Percentiles rank a stretch among this genome's conserved stretches.
Conservation (phyloP, 2,888 invertebrate genomes). For the Syrista parreyssii region DNA sequence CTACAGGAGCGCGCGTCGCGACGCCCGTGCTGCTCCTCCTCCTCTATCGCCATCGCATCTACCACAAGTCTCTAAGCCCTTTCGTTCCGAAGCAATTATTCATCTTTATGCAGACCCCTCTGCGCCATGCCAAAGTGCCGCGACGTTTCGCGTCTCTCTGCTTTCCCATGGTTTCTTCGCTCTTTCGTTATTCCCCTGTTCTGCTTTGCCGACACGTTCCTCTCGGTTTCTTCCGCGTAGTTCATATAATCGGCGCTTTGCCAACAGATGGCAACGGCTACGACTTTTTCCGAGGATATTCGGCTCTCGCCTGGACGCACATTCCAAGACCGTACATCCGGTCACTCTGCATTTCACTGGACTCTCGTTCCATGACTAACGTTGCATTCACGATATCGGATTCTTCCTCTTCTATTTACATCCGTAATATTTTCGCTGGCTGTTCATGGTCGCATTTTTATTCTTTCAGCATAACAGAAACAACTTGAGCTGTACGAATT, state of each 20-base stretch:
- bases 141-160: conserved; percentile 16
- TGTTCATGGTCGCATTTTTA: too few species aligned
- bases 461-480: too few species aligned
- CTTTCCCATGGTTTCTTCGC: not conserved
- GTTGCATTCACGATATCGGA: too few species aligned
- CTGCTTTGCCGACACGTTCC: not conserved
- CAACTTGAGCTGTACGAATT: too few species aligned
- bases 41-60: conserved; percentile 8
- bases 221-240: not conserved
- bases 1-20: conserved; percentile 20
- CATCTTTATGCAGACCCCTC: conserved; percentile 14
- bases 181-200: not conserved
- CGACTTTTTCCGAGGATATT: not conserved
- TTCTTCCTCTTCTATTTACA: too few species aligned
- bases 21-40: conserved; percentile 6
- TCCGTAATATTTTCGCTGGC: too few species aligned
- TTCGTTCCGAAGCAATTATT: conserved; percentile 25
- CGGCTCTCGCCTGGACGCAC: too few species aligned
- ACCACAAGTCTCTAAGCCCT: conserved; percentile 18
- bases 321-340: too few species aligned
- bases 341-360: too few species aligned
- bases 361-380: too few species aligned
- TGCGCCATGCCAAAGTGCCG: too few species aligned
- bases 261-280: not conserved
- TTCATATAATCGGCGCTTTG: not conserved